Conservation (phyloP, 2,797 vertebrate species). For the Liasis olivaceus region DNA sequence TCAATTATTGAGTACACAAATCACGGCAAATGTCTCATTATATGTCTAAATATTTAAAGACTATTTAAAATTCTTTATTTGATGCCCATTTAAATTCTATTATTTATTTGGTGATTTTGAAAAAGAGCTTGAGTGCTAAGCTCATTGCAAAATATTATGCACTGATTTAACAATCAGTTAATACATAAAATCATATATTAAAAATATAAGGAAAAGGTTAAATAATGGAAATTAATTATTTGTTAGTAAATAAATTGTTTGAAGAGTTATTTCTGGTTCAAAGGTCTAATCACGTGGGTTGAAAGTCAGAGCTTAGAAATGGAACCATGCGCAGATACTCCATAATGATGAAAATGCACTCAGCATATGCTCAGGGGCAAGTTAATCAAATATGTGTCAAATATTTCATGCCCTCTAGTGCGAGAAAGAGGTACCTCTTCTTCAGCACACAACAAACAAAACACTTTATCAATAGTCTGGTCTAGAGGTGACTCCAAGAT, state of each 20-base stretch:
- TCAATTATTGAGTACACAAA: background rate
- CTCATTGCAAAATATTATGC: background rate
- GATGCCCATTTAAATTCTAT: background rate
- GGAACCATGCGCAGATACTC: background rate
- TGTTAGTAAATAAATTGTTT: background rate
- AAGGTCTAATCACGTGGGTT: background rate
- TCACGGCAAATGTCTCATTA: background rate
- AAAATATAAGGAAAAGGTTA: background rate
- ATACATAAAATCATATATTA: background rate
- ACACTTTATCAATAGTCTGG: background rate
- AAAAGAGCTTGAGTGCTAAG: slow-evolving; percentile 20
- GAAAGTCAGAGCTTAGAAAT: background rate
- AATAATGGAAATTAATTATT: background rate
- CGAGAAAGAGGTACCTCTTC: background rate
- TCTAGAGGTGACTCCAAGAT: background rate
- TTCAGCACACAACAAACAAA: background rate
- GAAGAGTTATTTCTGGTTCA: background rate
- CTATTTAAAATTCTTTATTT: background rate
- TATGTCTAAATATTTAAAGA: background rate
- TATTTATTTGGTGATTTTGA: slow-evolving; percentile 14
- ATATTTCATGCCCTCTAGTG: background rate
- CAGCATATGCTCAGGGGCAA: background rate
- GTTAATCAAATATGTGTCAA: background rate
- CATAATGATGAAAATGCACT: background rate
- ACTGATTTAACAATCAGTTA: background rate